These are phyloP conservation scores for Tipula helvola DNA, from an alignment of 2,888 invertebrate species.

Conservation along the genomic window DNA sequence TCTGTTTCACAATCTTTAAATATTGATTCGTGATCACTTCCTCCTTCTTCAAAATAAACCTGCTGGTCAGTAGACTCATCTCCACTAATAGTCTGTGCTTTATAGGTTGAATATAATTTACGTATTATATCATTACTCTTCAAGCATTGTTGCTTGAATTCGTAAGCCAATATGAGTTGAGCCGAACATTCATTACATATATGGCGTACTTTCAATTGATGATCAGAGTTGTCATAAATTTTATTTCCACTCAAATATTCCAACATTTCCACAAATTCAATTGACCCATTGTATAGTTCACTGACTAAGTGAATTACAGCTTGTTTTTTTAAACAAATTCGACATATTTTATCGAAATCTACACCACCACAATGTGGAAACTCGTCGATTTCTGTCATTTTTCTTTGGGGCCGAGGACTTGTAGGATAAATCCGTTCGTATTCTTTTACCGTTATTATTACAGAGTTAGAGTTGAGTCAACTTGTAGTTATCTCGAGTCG, in stretches of 20 bases:
- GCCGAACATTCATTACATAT: not conserved
- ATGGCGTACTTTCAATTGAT: not conserved
- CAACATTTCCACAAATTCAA: not conserved
- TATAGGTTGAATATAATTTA: not conserved
- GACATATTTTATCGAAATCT: not conserved
- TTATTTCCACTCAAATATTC: not conserved
- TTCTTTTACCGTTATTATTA: no score
- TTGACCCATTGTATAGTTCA: not conserved
- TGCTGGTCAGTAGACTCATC: not conserved
- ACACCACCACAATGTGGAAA: not conserved
- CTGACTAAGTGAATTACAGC: not conserved
- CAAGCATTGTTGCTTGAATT: not conserved
- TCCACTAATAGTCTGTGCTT: not conserved
- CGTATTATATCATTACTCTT: not conserved
- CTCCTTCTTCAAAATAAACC: not conserved
- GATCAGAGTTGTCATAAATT: not conserved
- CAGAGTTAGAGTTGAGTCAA: no score
- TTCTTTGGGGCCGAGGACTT: not conserved
- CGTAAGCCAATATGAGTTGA: not conserved
- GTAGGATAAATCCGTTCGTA: no score
- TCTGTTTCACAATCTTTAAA: not conserved
- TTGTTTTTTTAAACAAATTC: not conserved
- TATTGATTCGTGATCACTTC: not conserved
- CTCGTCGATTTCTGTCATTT: not conserved
- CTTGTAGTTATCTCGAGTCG: no score